phyloP scores from a whole-genome alignment of 2,113 vertebrate genomes.

The Oreochromis aureus region DNA sequence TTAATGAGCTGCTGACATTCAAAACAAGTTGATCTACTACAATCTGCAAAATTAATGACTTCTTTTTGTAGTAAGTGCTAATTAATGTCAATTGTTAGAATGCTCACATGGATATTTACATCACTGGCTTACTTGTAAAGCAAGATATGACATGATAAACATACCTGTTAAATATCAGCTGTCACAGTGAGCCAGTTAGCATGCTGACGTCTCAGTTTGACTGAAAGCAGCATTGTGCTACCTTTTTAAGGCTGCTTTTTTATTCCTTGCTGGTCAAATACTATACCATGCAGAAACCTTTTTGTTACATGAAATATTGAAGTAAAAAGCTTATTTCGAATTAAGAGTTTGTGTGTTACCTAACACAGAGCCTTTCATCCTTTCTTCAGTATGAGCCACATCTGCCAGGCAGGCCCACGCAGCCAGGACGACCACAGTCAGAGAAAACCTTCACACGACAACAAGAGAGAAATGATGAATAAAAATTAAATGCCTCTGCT shows the following conservation, averaged over 20 bases:
- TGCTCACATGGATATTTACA: neutral
- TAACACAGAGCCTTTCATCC: neutral
- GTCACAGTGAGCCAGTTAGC: neutral
- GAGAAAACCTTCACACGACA: constrained; percentile 33
- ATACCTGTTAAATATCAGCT: neutral
- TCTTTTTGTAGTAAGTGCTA: neutral
- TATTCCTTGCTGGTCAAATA: neutral
- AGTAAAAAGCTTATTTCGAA: neutral
- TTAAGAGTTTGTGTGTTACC: constrained; percentile 27
- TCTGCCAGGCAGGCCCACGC: constrained; percentile 11
- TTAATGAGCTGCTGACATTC: neutral
- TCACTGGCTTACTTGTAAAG: neutral
- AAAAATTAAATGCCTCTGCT: neutral
- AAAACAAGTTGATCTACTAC: neutral
- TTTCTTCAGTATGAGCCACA: neutral
- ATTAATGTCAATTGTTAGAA: neutral
- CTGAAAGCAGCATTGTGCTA: neutral
- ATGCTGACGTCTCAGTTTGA: neutral
- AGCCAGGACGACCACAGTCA: constrained; percentile 29
- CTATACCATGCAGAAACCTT: neutral
- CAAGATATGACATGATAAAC: neutral
- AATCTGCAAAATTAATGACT: neutral
- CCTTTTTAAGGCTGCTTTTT: neutral
- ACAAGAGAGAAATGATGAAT: neutral
- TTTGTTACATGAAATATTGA: neutral